These are phyloP conservation scores for Empidonax traillii DNA, from an alignment of 2,113 vertebrate species.

Conservation along the genomic window DNA sequence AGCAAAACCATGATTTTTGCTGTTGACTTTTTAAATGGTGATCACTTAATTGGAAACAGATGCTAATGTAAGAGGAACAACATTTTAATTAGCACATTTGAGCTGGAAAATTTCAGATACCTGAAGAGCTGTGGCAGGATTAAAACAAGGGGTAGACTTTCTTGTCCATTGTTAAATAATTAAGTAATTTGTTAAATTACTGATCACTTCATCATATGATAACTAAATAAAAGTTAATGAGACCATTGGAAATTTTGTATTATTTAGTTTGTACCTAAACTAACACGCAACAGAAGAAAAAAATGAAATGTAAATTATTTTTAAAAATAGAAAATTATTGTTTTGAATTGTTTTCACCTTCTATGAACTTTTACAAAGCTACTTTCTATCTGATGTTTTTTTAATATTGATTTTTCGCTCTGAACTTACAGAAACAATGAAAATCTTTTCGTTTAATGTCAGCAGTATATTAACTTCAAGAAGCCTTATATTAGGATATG, in stretches of 20 bases:
- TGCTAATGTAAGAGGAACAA: constrained; percentile 45
- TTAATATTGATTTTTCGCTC: not conserved
- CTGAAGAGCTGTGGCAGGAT: not conserved
- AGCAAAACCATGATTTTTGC: constrained; percentile 29
- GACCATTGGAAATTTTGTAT: not conserved
- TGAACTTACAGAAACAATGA: constrained; percentile 4
- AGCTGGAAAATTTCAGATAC: constrained; percentile 34
- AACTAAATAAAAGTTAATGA: constrained; percentile 6
- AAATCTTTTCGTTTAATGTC: not conserved
- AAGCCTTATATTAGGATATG: constrained; percentile 8
- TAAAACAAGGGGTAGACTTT: not conserved
- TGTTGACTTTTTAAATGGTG: constrained; percentile 63
- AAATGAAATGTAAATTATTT: not conserved
- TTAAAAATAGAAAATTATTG: not conserved
- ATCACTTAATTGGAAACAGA: constrained; percentile 71
- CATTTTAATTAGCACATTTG: constrained; percentile 62
- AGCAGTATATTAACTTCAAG: not conserved
- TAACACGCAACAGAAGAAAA: not conserved
- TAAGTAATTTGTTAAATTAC: not conserved
- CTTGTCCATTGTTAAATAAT: not conserved
- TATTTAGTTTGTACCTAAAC: not conserved
- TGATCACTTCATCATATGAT: not conserved
- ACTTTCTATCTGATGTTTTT: not conserved
- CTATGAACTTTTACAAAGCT: not conserved
- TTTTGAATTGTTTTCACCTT: not conserved